Base-by-base conservation (phyloP, 2,113 vertebrate species). In the Dolichallabes microphthalmus region DNA sequence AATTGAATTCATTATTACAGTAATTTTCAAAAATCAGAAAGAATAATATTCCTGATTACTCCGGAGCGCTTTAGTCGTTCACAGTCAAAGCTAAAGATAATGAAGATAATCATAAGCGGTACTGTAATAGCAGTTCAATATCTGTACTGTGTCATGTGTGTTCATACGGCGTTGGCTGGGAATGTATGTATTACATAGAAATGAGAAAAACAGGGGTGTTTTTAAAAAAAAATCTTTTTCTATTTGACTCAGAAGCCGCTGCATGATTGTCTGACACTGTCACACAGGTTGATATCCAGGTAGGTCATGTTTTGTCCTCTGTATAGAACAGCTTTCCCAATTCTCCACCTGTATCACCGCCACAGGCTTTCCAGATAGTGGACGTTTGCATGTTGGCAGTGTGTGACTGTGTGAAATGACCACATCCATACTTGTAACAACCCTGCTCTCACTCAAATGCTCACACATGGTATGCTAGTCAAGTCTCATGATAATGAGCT, bases 1-100 rank as follows among this genome's bases (percentile, higher is more conserved):
- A 35, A 76, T 63, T 27, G 75, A 15, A 58, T 60, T 30, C 32
- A 55, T 69, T 58, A 35, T n/a, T 61, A 20, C n/a, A 79, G 45
- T 66, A 22, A 71, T 85, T 39, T 57, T 80, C 60, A 69, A 80
- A n/a, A 80, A 73, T 85, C 66, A 27, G 35, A 27, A 75, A 75
- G 5, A 77, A 39, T 35, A 27, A 14, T 53, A 61, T 20, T 60
- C 66, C 61, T 66, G 61, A 66, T 66, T 82, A 27, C 17, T 11
- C 52, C 30, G 9, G 19, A 74, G 35, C 15, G 1, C 53, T 39
- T 12, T 15, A 25, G 50, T 53, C 27, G n/a, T 35, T n/a, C 12
- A 76, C 14, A 76, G 14, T 27, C 32, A 57, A 55, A 30, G 17
- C 0, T 55, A 76, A 76, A 55, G 3, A 27, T 30, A n/a, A 55